Evolutionary conservation across 2,888 invertebrate genomes (phyloP), one percentile per base, ranked within the genome.

Genomic region (Plutella xylostella): DNA sequence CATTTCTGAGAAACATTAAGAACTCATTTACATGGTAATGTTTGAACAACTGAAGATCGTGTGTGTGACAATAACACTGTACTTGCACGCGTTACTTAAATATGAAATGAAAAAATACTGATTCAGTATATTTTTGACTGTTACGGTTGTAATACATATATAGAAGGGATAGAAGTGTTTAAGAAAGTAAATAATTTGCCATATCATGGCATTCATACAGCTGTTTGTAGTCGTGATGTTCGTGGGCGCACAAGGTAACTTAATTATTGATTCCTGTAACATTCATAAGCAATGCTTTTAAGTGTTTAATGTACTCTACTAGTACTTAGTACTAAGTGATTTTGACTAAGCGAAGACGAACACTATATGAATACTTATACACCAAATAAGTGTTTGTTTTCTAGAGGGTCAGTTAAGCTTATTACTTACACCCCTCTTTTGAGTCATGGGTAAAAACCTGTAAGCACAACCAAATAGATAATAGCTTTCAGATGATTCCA

Each of bases 1-100:
- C 11, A 42, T 11, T 40, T 40, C 39, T 40, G 6, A 25, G 25
- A 25, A 25, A 21, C 33, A 15, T 4, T 14, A 15, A 14, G 33
- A 33, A 33, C 15, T 17, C 9, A n/a, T n/a, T 15, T 14, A 33
- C 33, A 15, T 12, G n/a, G n/a, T n/a, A n/a, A 1, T 75, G 55
- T 79, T 76, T 76, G 53, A 50, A 64, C 79, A 80, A 72, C 64
- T 71, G 64, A 30, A 19, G 33, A 30, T n/a, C n/a, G 18, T 61
- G 45, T 50, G 46, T 44, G 39, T 45, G 48, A 48, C 47, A 57
- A 65, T 68, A 59, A 70, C 63, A 69, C 53, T 45, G n/a, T n/a
- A n/a, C 45, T 47, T 61, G 60, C 56, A 56, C 55, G n/a, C n/a
- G 56, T 63, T 72, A 72, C 61, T 63, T 79, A 76, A 72, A 67